phyloP scores from a whole-genome alignment of 2,888 invertebrate genomes.

The Acrobasis suavella region DNA sequence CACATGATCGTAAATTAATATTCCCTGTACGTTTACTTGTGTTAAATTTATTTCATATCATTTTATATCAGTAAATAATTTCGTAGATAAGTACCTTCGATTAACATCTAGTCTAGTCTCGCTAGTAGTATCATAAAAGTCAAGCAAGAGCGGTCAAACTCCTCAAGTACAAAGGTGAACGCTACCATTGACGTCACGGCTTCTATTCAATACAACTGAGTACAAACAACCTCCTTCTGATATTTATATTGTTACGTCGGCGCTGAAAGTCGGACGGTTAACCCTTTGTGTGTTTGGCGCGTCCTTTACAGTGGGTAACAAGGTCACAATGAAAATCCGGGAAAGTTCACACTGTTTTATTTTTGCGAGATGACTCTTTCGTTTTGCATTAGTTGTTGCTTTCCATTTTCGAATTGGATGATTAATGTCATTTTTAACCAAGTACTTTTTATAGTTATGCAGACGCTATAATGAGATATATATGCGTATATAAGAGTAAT shows the following conservation, averaged over 20 bases:
- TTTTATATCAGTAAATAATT: too few species aligned
- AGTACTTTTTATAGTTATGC: too few species aligned
- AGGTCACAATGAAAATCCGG: neutral
- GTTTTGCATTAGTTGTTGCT: neutral
- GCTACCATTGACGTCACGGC: neutral
- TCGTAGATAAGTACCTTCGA: too few species aligned
- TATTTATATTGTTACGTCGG: neutral
- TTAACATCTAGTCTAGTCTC: too few species aligned
- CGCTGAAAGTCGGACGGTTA: neutral
- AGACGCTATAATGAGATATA: too few species aligned
- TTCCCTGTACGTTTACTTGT: too few species aligned
- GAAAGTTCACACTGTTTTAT: neutral
- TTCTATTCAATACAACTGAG: neutral
- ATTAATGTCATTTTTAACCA: too few species aligned
- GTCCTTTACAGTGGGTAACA: neutral
- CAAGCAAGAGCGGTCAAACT: neutral
- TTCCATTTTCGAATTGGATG: too few species aligned
- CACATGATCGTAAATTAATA: too few species aligned
- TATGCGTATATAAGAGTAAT: too few species aligned
- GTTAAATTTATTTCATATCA: too few species aligned
- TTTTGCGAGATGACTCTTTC: neutral
- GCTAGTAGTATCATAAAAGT: neutral
- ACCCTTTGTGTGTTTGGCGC: neutral
- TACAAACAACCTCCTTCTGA: slow-evolving; percentile 1
- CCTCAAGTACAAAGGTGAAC: neutral